Base-by-base conservation (phyloP, 2,113 vertebrate genomes). In the Geococcyx californianus region DNA sequence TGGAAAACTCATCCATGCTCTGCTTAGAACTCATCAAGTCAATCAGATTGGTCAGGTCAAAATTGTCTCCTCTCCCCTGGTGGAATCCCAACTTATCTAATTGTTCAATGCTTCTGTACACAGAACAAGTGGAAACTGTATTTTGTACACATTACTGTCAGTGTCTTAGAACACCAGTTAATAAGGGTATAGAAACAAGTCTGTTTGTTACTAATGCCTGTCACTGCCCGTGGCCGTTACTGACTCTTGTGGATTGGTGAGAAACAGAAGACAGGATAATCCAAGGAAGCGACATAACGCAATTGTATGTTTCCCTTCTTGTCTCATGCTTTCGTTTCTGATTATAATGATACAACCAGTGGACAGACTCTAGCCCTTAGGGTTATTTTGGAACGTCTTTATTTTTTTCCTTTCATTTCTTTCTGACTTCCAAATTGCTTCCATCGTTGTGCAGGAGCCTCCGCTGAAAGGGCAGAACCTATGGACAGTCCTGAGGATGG, bases 21-120 rank as follows among this genome's bases (percentile, higher is more conserved):
- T 1, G 0, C 69, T 66, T 23, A 0, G 14, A 1, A 6, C 42
- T 40, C 17, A 1, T 3, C 0, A 25, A n/a, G 21, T 58, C 8
- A 6, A 1, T 72, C 0, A 3, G 40, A 34, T 51, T 1, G 2
- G 31, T 84, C 64, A 11, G 64, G 34, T 40, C 70, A 20, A 13
- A 77, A 47, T 16, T 68, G 40, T 16, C 21, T 72, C 12, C n/a
- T 62, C 21, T 47, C 6, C 44, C 42, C 59, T 52, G 45, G 2
- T 4, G 64, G 55, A 87, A 24, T 45, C 36, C 24, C 25, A 0
- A 0, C 9, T 38, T 49, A 11, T 0, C 16, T 3, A 1, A 9
- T 34, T 51, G 34, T 67, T 79, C 51, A 8, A 1, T 6, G 12
- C 51, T 81, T 55, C 59, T 72, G 14, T 14, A 8, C 44, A 8